phyloP scores from a whole-genome alignment of 2,113 vertebrate species.

The Solea solea region DNA sequence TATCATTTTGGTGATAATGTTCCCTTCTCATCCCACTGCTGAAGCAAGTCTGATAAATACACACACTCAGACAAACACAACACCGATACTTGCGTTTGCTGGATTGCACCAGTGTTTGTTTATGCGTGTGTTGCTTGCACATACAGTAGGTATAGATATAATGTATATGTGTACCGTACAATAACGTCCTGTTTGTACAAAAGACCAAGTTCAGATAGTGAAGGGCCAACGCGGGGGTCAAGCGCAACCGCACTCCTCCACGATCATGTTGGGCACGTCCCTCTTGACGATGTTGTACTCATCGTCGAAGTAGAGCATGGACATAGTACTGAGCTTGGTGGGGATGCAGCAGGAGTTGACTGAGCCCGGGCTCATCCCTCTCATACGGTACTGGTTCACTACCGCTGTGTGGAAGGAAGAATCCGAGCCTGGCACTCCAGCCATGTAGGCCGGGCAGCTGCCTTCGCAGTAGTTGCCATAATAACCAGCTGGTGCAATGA shows the following conservation, averaged over 20 bases:
- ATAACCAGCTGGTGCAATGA: constrained; percentile 98
- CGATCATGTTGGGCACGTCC: constrained; percentile 99
- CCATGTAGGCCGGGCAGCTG: constrained; percentile 98
- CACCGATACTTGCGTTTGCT: constrained; percentile 39
- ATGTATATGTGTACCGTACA: constrained; percentile 76
- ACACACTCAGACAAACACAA: constrained; percentile 62
- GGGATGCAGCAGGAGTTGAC: constrained; percentile 99
- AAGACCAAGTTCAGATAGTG: constrained; percentile 47
- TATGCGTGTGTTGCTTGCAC: constrained; percentile 41
- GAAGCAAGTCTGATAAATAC: constrained; percentile 71
- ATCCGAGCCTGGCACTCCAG: constrained; percentile 93
- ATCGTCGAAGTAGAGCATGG: constrained; percentile 99
- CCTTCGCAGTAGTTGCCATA: constrained; percentile 99
- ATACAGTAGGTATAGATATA: constrained; percentile 70
- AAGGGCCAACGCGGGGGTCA: constrained; percentile 76
- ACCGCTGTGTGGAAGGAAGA: constrained; percentile 98
- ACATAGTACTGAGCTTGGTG: constrained; percentile 99
- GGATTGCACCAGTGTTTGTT: constrained; percentile 39
- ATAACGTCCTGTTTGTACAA: constrained; percentile 62
- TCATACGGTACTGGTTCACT: constrained; percentile 98
- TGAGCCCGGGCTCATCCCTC: constrained; percentile 94
- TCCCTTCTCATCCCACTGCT: constrained; percentile 71
- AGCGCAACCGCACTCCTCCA: constrained; percentile 99
- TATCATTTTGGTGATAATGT: constrained; percentile 75
- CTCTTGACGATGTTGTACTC: constrained; percentile 99